phyloP scores from a whole-genome alignment of 2,797 vertebrate genomes.

The Bovichtus diacanthus region DNA sequence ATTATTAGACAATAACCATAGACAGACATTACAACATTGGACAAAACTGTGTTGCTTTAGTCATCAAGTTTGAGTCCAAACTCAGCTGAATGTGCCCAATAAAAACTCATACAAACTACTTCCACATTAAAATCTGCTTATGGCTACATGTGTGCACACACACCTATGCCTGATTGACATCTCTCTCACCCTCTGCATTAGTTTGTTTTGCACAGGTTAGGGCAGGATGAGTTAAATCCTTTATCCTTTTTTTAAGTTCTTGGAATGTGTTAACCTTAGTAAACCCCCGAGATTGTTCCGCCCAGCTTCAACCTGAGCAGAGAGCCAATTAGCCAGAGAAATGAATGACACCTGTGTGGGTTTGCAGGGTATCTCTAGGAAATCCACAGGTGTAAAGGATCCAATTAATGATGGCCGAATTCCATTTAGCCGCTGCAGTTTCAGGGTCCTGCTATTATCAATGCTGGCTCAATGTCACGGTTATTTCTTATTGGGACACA shows the following conservation, averaged over 20 bases:
- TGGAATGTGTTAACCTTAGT: background rate
- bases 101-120: background rate
- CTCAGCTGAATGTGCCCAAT: too few relatives aligned
- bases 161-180: background rate
- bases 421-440: background rate
- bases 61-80: background rate
- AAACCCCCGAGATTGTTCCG: background rate
- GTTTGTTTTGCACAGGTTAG: background rate
- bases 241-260: background rate
- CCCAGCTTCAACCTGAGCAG: background rate
- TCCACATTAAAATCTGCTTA: background rate
- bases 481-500: too few relatives aligned
- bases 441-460: background rate
- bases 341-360: background rate
- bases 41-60: background rate
- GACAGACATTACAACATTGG: too few relatives aligned
- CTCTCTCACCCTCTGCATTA: background rate
- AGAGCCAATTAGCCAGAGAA: slow-evolving; percentile 1
- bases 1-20: background rate
- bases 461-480: background rate
- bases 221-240: background rate
- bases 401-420: background rate
- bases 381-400: background rate
- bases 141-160: too few relatives aligned
- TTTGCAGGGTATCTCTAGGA: background rate